Evolutionary conservation across 1,140 invertebrate genomes (phyloP), one percentile per base, ranked within the genome.

Genomic region (Achatina immaculata): DNA sequence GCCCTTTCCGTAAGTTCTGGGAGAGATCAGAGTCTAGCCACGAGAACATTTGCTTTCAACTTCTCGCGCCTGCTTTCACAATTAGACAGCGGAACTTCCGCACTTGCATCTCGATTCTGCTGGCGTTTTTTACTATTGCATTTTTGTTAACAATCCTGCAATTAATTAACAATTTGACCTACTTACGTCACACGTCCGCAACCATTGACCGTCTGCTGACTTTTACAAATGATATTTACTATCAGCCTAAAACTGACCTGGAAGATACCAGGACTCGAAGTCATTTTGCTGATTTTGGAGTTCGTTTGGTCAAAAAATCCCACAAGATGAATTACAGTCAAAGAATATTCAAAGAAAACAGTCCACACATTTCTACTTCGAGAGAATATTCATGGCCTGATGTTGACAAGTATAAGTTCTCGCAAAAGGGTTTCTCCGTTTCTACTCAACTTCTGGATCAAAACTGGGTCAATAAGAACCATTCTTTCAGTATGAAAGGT

Each of bases 251-350:
- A 11, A 7, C 9, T 36, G 65, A 68, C 65, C 9, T 36, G 38
- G 28, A 68, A 34, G 38, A 11, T 34, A 21, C n/a, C 31, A 34
- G 31, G n/a, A 38, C 36, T 71, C 68, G 68, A 1, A n/a, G 42
- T 14, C 38, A 71, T 42, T 71, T 71, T 28, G 68, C 68, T 45
- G n/a, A 71, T 0, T 45, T 71, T 40, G 38, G 68, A 19, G 42
- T 71, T 42, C 19, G 38, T 31, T 42, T 71, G 24, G 24, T 71
- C 4, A 40, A 42, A 42, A 2, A 1, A 3, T 2, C 6, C 6
- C 1, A 40, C 38, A 40, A 19, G 6, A 28, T 14, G 6, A 0
- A 62, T 31, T 0, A 28, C n/a, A 16, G 28, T 31, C 58, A 31
- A 31, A 28, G 31, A 4, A 4, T 31, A 34, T 2, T 2, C 6